phyloP scores from a whole-genome alignment of 2,888 invertebrate genomes.

The Melanostoma mellinum region DNA sequence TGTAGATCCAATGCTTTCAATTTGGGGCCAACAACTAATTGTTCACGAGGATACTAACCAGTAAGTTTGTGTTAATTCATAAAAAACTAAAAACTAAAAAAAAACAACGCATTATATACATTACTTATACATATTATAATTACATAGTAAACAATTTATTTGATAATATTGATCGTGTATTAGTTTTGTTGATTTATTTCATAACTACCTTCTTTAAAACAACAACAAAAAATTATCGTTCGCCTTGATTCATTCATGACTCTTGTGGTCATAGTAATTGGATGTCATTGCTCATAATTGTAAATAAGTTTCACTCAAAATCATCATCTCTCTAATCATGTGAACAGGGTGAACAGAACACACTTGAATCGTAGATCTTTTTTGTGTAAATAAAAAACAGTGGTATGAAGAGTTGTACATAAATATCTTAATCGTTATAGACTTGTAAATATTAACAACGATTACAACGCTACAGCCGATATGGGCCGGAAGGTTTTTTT shows the following conservation, averaged over 20 bases:
- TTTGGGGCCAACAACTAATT: slow-evolving; percentile 99
- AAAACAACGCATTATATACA: slow-evolving; percentile 51
- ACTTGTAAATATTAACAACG: slow-evolving; percentile 38
- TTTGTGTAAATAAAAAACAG: slow-evolving; percentile 43
- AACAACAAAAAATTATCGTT: slow-evolving; percentile 47
- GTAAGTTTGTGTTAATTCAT: slow-evolving; percentile 86
- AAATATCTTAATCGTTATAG: slow-evolving; percentile 10
- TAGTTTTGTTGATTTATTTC: slow-evolving; percentile 68
- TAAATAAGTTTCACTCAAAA: slow-evolving; percentile 62
- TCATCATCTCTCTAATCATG: slow-evolving; percentile 35
- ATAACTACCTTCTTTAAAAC: slow-evolving; percentile 31
- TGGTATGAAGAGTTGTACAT: slow-evolving; percentile 42
- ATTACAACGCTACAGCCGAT: no score
- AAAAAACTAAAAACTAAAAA: slow-evolving; percentile 52
- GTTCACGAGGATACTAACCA: slow-evolving; percentile 98
- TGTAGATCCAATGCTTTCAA: slow-evolving; percentile 99
- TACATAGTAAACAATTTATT: slow-evolving; percentile 58
- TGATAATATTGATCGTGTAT: slow-evolving; percentile 61
- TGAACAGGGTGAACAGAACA: slow-evolving; percentile 57
- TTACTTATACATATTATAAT: slow-evolving; percentile 36
- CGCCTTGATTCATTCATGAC: slow-evolving; percentile 50
- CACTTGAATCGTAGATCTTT: slow-evolving; percentile 37
- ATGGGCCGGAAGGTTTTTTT: neutral
- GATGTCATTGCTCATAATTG: slow-evolving; percentile 61
- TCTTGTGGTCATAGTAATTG: slow-evolving; percentile 19